These are phyloP conservation scores for Athripsodes cinereus DNA, from an alignment of 2,888 invertebrate genomes.

Conservation along the genomic window DNA sequence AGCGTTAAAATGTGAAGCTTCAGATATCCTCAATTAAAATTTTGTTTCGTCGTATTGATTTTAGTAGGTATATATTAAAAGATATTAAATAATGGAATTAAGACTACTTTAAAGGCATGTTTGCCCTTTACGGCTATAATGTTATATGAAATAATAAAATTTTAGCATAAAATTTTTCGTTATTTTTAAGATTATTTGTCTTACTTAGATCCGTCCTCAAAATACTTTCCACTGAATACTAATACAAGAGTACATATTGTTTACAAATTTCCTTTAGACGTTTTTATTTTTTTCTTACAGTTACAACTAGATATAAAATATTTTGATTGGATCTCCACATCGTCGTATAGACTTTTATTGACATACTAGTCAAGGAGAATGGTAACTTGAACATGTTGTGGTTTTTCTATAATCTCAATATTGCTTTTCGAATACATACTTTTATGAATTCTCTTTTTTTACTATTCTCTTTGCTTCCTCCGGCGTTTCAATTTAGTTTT, in stretches of 20 bases:
- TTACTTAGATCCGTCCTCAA: neutral
- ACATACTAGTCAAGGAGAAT: slow-evolving; percentile 1
- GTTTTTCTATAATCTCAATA: slow-evolving; percentile 1
- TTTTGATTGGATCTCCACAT: neutral
- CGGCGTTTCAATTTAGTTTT: neutral
- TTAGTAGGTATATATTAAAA: no score
- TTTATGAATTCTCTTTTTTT: neutral
- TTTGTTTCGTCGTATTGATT: no score
- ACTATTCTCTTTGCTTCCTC: neutral
- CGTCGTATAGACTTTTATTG: neutral
- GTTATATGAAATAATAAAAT: no score
- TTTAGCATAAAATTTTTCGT: neutral
- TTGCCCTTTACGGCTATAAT: no score
- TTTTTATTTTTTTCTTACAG: no score
- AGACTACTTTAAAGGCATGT: no score
- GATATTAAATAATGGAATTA: no score
- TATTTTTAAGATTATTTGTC: neutral
- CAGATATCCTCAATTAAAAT: no score
- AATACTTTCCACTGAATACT: neutral
- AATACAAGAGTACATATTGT: neutral
- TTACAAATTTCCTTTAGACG: no score
- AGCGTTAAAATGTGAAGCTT: no score
- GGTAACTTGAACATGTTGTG: neutral
- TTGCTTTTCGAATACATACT: neutral
- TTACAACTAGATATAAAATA: no score